Base-by-base conservation (phyloP, 2,113 vertebrate species). In the Genyomyrus donnyi region DNA sequence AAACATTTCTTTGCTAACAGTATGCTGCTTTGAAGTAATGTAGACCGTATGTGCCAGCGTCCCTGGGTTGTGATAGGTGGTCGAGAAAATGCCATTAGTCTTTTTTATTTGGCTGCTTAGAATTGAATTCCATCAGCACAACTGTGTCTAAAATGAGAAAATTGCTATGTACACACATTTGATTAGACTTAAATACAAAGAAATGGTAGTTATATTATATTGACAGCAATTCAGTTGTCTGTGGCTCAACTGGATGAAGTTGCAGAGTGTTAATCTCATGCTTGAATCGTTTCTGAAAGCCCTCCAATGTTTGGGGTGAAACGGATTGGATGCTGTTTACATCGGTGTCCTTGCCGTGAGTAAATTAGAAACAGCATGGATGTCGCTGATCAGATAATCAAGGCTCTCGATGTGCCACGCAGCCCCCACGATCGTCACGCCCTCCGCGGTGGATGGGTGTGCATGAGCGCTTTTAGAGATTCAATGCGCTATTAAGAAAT, bases 261-360 rank as follows among this genome's bases (percentile, higher is more conserved):
- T 83, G 88, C 90, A 70, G 83, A 85, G 58, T 92, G 89, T 91
- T 93, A 91, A 93, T 93, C 91, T 93, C 93, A 91, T 91, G 93
- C 93, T 93, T 92, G 91, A 93, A 91, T 92, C 91, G 86, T 87
- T 88, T 90, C 70, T 88, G 87, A 87, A 74, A 50, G 56, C 89
- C 66, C 35, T 74, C 89, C 85, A 53, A 49, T 90, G 84, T 70
- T 66, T 62, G 89, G 66, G 88, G 89, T 88, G 90, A 91, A 90
- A 92, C 74, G 88, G 88, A 90, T 91, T 91, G 84, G 52, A 90
- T 85, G 87, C 90, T 80, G 88, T 90, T 90, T 50, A 89, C 91
- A 92, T 91, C 89, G 89, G 89, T 88, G 90, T 92, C 92, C 86
- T 91, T 88, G 89, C 89, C 88, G 89, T 48, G 90, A 92, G 90